A percentile compares a stretch with the other conserved stretches of the same genome.
phyloP scores from a whole-genome alignment of 1,140 invertebrate species.

The Heterodera carotae region DNA sequence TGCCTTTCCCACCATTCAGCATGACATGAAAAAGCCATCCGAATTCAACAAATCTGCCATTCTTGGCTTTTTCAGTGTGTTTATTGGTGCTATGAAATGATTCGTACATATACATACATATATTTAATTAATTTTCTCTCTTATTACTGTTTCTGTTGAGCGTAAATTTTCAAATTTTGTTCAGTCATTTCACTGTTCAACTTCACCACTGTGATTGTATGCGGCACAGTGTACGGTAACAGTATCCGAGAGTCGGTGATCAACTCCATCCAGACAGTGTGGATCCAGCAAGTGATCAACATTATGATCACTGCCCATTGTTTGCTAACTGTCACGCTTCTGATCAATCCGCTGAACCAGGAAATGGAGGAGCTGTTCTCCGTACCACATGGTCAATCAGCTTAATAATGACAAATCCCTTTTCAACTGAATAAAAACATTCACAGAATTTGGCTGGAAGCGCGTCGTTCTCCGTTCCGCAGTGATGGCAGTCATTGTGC shows the following conservation, averaged over 20 bases:
- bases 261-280: slow-evolving; percentile 54
- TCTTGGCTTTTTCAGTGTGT: slow-evolving; percentile 46
- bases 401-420: too few species aligned
- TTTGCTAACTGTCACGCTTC: slow-evolving; percentile 57
- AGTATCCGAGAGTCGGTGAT: slow-evolving; percentile 50
- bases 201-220: slow-evolving; percentile 51
- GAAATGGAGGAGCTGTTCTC: slow-evolving; percentile 62
- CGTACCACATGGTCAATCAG: slow-evolving; percentile 53
- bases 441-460: slow-evolving; percentile 77
- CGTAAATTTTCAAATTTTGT: slow-evolving; percentile 9
- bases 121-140: too few species aligned
- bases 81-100: too few species aligned
- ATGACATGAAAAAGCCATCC: slow-evolving; percentile 47
- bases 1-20: slow-evolving; percentile 68
- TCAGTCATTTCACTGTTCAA: slow-evolving; percentile 51
- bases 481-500: slow-evolving; percentile 75
- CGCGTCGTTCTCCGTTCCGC: slow-evolving; percentile 76
- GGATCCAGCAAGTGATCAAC: slow-evolving; percentile 60
- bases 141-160: too few species aligned
- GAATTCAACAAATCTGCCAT: slow-evolving; percentile 56
- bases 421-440: too few species aligned
- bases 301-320: slow-evolving; percentile 65
- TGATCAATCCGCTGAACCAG: slow-evolving; percentile 64
- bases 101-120: too few species aligned
- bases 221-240: slow-evolving; percentile 52